Conservation (phyloP, 2,113 vertebrate genomes). For the Anolis carolinensis region DNA sequence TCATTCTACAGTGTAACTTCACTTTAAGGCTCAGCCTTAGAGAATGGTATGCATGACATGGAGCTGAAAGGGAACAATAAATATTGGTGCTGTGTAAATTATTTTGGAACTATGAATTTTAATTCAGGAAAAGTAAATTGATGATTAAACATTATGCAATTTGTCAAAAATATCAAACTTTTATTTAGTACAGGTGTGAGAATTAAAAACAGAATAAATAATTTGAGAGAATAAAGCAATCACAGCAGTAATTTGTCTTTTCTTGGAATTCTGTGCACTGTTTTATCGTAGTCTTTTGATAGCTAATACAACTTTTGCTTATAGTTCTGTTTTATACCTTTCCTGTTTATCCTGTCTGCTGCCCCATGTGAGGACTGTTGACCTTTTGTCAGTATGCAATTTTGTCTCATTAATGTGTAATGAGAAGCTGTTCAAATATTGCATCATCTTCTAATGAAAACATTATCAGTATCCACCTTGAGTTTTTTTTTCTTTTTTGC, state of each 20-base stretch:
- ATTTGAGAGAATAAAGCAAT: background rate
- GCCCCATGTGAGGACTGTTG: background rate
- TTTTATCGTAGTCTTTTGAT: background rate
- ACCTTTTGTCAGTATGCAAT: accelerated
- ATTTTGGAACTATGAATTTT: background rate
- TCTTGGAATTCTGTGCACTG: background rate
- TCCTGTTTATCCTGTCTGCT: accelerated
- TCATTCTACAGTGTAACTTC: too few relatives aligned
- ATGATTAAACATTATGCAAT: background rate
- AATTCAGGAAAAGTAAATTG: background rate
- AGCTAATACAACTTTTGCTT: background rate
- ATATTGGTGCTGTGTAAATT: background rate
- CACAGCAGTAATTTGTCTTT: accelerated
- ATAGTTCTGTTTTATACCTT: accelerated
- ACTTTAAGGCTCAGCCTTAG: too few relatives aligned
- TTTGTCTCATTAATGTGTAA: background rate
- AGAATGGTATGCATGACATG: background rate
- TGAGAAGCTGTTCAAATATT: background rate
- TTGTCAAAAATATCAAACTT: background rate
- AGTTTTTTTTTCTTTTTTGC: accelerated
- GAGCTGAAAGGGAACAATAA: too few relatives aligned
- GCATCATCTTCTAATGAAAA: accelerated
- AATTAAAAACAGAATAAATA: background rate
- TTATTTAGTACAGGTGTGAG: background rate
- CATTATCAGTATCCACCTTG: background rate